Base-by-base conservation (phyloP, 2,888 invertebrate genomes). In the Agrotis puta region DNA sequence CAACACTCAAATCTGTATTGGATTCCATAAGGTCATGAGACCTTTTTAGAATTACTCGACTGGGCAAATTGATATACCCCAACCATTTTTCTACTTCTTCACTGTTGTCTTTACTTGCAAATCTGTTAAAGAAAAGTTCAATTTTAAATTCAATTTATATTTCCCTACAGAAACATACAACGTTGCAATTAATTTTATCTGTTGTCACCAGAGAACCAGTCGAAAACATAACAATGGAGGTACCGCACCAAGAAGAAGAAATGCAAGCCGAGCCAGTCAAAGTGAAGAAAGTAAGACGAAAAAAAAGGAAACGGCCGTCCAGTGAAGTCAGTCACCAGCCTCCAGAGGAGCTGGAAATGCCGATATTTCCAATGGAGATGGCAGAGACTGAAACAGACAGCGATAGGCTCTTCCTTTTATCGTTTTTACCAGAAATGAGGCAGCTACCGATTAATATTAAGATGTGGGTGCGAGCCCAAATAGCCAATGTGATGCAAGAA, bases 391-490 rank as follows among this genome's bases (percentile, higher is more conserved):
- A 94, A 7, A 80, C 83, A 3, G 95, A 96, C 73, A 92, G 92
- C 70, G 95, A 95, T 59, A 92, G 86, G 48, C 76, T 95, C 72
- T 96, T 95, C 66, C 87, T 96, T 2, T 81, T 95, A 43, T 95
- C 95, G 0, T 95, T 95, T 74, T 84, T 94, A 27, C 95, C 95
- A 13, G 95, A 96, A 86, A 93, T 96, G 92, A 90, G 92, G 64
- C 94, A 94, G 79, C 79, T 96, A 33, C 95, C 95, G 0, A 75
- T 91, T 2, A 90, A 95, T 79, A 89, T 95, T 33, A 95, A 95
- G 88, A 95, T 96, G 95, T 96, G 96, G 96, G 94, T 92, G 62
- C 79, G 95, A 20, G 92, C 95, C 0, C 94, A 95, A 85, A 94
- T 96, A 69, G 95, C 96, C 0, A 94, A 91, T 64, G 85, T 94